These are phyloP conservation scores for Semaprochilodus insignis DNA, from an alignment of 2,797 vertebrate genomes.

Conservation along the genomic window DNA sequence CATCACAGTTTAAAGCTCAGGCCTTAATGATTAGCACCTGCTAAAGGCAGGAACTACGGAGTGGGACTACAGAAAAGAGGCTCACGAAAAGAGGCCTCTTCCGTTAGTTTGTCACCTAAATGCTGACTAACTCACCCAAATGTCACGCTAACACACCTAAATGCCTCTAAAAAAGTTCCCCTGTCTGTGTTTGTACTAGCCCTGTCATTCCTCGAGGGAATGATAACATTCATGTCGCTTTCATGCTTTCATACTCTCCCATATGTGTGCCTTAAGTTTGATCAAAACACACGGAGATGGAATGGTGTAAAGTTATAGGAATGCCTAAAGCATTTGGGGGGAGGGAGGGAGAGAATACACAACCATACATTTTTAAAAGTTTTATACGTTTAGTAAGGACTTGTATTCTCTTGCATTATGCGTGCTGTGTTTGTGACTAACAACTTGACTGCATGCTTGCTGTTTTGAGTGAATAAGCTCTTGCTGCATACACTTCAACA, in stretches of 20 bases:
- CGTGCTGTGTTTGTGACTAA: constrained; percentile 39
- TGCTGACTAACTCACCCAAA: background rate
- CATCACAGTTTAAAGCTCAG: background rate
- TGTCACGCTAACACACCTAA: background rate
- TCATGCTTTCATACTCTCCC: constrained; percentile 31
- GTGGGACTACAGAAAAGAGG: constrained; percentile 5
- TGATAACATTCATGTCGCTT: constrained; percentile 46
- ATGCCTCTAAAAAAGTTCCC: background rate
- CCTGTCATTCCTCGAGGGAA: background rate
- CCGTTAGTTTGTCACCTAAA: background rate
- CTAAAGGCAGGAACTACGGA: background rate
- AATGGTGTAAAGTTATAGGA: constrained; percentile 2
- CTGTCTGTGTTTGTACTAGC: constrained; percentile 10
- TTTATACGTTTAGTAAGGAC: constrained; percentile 12
- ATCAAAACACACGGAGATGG: constrained; percentile 8
- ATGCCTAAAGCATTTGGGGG: constrained; percentile 7
- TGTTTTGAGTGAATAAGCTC: constrained; percentile 26
- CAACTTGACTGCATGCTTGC: constrained; percentile 44
- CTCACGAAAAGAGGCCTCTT: background rate
- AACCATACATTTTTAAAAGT: background rate
- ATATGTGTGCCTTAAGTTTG: constrained; percentile 20
- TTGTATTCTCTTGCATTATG: constrained; percentile 47
- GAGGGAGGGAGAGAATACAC: background rate
- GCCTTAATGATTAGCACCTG: constrained; percentile 2
- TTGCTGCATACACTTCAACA: constrained; percentile 33